phyloP scores from a whole-genome alignment of 2,888 invertebrate genomes.

The Hypomecis punctinalis region DNA sequence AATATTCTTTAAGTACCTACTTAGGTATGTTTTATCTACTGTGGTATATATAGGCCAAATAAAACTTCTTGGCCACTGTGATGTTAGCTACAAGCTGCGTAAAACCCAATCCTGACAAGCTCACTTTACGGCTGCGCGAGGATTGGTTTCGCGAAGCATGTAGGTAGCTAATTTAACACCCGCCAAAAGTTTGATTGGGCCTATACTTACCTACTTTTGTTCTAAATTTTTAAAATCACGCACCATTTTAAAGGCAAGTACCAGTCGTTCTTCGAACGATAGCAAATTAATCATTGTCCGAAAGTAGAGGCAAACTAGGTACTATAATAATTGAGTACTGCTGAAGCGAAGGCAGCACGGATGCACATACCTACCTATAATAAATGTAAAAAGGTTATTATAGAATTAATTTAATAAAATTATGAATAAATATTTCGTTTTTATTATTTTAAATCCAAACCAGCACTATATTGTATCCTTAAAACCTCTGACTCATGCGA shows the following conservation, averaged over 20 bases:
- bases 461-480: background rate
- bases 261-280: slow-evolving; percentile 8
- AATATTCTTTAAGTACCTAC: too few relatives aligned
- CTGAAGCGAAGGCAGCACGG: slow-evolving; percentile 70
- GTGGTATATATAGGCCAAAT: too few relatives aligned
- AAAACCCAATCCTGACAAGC: too few relatives aligned
- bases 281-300: slow-evolving; percentile 63
- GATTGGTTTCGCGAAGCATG: too few relatives aligned
- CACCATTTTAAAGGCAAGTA: slow-evolving; percentile 5
- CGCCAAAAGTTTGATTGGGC: too few relatives aligned
- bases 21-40: too few relatives aligned
- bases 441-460: slow-evolving; percentile 59
- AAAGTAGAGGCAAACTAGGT: slow-evolving; percentile 80
- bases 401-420: slow-evolving; percentile 85
- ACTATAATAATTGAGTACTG: slow-evolving; percentile 65
- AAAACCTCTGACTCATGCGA: too few relatives aligned
- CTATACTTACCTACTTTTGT: background rate
- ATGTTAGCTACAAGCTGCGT: too few relatives aligned
- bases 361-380: slow-evolving; percentile 81
- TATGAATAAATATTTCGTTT: slow-evolving; percentile 71
- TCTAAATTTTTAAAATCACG: background rate
- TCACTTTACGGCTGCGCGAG: too few relatives aligned
- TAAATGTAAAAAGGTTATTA: slow-evolving; percentile 81
- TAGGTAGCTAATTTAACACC: too few relatives aligned
- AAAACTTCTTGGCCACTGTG: too few relatives aligned